Evolutionary conservation across 1,140 invertebrate genomes (phyloP).

Genomic region (Trichomalopsis sarcophagae): DNA sequence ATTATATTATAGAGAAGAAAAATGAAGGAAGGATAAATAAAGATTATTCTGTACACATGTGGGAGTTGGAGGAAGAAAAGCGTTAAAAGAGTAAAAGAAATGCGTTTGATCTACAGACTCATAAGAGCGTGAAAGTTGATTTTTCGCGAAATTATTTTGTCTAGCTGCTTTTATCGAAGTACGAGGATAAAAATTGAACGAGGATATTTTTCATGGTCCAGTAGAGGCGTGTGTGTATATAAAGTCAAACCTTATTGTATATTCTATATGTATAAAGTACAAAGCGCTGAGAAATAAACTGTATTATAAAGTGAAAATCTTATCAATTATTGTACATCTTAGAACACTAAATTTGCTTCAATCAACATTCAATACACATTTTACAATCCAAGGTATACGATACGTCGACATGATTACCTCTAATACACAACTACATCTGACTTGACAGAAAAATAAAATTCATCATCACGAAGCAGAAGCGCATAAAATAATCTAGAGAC

Average conservation of each 20-base stretch:
- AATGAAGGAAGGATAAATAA: constrained; percentile 18
- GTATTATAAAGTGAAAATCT: constrained; percentile 37
- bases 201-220: constrained; percentile 61
- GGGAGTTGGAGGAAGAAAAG: not conserved
- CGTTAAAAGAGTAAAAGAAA: not conserved
- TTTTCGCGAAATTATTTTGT: constrained; percentile 57
- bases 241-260: constrained; percentile 61
- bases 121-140: constrained; percentile 34
- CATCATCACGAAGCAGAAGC: no score
- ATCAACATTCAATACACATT: no score
- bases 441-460: no score
- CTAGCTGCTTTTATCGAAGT: constrained; percentile 52
- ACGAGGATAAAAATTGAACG: constrained; percentile 40
- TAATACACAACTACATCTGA: not conserved
- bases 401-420: no score
- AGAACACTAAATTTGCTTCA: no score
- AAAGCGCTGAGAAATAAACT: constrained; percentile 60
- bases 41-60: not conserved
- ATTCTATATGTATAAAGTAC: constrained; percentile 62
- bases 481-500: not conserved
- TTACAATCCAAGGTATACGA: no score
- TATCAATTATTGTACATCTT: not conserved
- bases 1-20: constrained; percentile 27
- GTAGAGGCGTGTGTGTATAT: constrained; percentile 57
- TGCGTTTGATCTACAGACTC: not conserved